phyloP scores from a whole-genome alignment of 2,797 vertebrate genomes.

The Nannoperca obscura region DNA sequence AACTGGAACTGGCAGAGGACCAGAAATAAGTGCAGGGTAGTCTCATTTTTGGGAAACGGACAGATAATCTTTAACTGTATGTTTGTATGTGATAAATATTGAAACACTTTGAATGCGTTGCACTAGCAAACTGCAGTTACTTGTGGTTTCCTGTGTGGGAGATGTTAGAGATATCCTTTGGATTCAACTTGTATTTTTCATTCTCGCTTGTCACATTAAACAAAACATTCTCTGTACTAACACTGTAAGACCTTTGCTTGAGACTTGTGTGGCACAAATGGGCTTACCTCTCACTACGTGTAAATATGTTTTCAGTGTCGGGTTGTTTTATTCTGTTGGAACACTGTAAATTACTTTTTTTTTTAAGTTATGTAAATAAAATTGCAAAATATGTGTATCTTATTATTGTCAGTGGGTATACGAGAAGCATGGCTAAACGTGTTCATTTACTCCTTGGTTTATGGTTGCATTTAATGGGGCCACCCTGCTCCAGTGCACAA shows the following conservation, averaged over 20 bases:
- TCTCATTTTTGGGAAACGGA: slow-evolving; percentile 21
- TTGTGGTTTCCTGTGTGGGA: slow-evolving; percentile 37
- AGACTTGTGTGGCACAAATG: slow-evolving; percentile 19
- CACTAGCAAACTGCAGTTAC: slow-evolving; percentile 36
- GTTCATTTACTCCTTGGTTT: background rate
- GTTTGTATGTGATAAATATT: slow-evolving; percentile 19
- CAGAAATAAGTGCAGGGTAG: background rate
- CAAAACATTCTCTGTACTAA: slow-evolving; percentile 8
- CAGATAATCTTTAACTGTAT: slow-evolving; percentile 12
- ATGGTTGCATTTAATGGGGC: background rate
- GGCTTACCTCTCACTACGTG: slow-evolving; percentile 34
- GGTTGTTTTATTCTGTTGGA: slow-evolving; percentile 38
- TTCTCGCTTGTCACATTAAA: slow-evolving; percentile 18
- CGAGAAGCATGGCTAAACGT: background rate
- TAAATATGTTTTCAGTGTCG: slow-evolving; percentile 50
- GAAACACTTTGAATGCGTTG: slow-evolving; percentile 24
- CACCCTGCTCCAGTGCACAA: background rate
- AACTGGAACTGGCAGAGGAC: slow-evolving; percentile 9
- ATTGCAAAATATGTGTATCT: slow-evolving; percentile 36
- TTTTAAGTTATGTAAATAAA: slow-evolving; percentile 76
- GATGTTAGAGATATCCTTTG: slow-evolving; percentile 18
- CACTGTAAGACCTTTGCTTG: slow-evolving; percentile 35
- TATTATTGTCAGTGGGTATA: background rate
- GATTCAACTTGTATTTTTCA: slow-evolving; percentile 22
- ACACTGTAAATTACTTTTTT: slow-evolving; percentile 58